Evolutionary conservation across 2,113 vertebrate genomes (phyloP), one percentile per base, ranked within the genome.

Genomic region (Stigmatopora nigra): DNA sequence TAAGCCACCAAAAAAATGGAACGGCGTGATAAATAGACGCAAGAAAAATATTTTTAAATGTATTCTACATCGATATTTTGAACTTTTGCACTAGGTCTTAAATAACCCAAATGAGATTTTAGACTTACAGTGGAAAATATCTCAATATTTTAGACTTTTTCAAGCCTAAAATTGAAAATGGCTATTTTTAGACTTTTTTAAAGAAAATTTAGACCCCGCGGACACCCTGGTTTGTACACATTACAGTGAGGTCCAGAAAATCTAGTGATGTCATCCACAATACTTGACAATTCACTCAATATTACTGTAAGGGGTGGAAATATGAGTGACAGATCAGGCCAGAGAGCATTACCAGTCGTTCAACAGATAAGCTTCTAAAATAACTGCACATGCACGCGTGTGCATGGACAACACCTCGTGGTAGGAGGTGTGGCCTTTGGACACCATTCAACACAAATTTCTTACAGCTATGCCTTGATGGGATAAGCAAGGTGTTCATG

Each of bases 401-500:
- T n/a, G 48, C 6, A 16, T 12, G 2, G 13, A 15, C 20, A 31
- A 56, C 53, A 56, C 13, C 20, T 31, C 53, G 31, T 31, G 20
- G 14, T 7, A 10, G 60, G 20, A 22, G 14, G 14, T 31, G 53
- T 25, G 53, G 53, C 53, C 53, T 56, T 22, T 15, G 53, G 25
- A 56, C 5, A 56, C 22, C 22, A 15, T 56, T 56, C 15, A 22
- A 56, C 53, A 56, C 4, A 16, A 13, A 17, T 22, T 19, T 53
- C 19, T 13, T 22, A 22, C 19, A 53, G 52, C 56, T 58, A 68
- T 52, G 11, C 9, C 58, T 81, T 83, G 79, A 78, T 75, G 68
- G 75, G 69, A 72, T 67, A 77, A 79, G 80, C 74, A 81, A 72
- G 79, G 83, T 78, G 69, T 48, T 15, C 17, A 57, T 53, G 68